These are phyloP conservation scores for Thermophis baileyi DNA, from an alignment of 2,113 vertebrate genomes.

Conservation along the genomic window DNA sequence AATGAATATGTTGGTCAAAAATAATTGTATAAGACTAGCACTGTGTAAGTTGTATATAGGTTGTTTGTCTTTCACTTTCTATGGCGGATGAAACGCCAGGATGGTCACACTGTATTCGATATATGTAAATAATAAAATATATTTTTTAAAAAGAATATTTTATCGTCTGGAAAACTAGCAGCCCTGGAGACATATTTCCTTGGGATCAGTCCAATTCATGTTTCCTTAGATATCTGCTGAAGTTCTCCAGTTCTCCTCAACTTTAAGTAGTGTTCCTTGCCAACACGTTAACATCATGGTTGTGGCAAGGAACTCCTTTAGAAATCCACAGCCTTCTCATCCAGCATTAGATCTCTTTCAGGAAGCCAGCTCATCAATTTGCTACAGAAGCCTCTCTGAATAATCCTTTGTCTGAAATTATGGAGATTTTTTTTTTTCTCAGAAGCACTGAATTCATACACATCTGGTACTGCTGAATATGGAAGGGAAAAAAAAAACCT, in stretches of 20 bases:
- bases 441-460: background rate
- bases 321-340: background rate
- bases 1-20: too few relatives aligned
- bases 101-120: too few relatives aligned
- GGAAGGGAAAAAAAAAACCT: background rate
- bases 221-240: background rate
- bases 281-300: background rate
- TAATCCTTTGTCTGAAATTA: background rate
- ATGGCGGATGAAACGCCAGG: too few relatives aligned
- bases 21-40: too few relatives aligned
- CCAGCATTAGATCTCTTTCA: background rate
- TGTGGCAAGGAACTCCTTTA: background rate
- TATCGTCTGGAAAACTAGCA: background rate
- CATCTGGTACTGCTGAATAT: background rate
- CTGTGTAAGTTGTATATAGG: too few relatives aligned
- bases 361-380: background rate
- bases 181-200: conserved; percentile 6
- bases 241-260: background rate
- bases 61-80: too few relatives aligned
- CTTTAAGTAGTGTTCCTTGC: background rate
- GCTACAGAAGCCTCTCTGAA: background rate
- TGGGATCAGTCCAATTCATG: background rate
- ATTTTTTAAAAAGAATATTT: background rate
- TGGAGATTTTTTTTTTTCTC: too few relatives aligned
- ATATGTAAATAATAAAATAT: too few relatives aligned